Evolutionary conservation across 1,140 invertebrate genomes (phyloP), one percentile per base, ranked within the genome.

Genomic region (Formica exsecta): DNA sequence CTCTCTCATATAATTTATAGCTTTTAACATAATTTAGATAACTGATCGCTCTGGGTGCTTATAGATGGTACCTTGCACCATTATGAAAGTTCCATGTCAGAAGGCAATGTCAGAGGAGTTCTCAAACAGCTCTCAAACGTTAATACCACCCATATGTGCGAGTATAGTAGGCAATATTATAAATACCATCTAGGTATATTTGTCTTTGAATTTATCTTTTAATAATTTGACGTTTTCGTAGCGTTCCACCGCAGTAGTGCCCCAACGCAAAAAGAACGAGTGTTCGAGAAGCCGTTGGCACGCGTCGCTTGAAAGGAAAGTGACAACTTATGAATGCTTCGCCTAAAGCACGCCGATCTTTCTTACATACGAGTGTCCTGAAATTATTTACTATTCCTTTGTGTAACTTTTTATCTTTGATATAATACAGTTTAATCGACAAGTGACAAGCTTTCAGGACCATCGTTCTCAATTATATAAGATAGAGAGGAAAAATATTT

Each of bases 251-350:
- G 79, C 87, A 86, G 90, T 91, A 92, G 92, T 92, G 91, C 91
- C 92, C 92, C 94, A 93, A 94, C 91, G 93, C 92, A 94, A 93
- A 95, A 94, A 94, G 92, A 94, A 95, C 93, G 90, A 93, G 92
- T 91, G 93, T 92, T 93, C 93, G 92, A 94, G 94, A 91, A 93
- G 94, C 92, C 92, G 91, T 93, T 89, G 93, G 92, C 91, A 93
- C 93, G 79, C 79, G 93, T 93, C 91, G 93, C 94, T 94, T 95
- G 93, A 95, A 95, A 95, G 93, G 93, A 95, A 95, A 94, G 92
- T 92, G 93, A 95, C 91, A 92, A 92, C 93, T 92, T 91, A 92
- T 95, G 89, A 95, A 93, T 94, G 74, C 80, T 91, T 91, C 89
- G 75, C 86, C 87, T 90, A 83, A 74, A 73, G 11, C 48, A 83